phyloP scores from a whole-genome alignment of 2,797 vertebrate genomes.

The Cheirogaleus major region DNA sequence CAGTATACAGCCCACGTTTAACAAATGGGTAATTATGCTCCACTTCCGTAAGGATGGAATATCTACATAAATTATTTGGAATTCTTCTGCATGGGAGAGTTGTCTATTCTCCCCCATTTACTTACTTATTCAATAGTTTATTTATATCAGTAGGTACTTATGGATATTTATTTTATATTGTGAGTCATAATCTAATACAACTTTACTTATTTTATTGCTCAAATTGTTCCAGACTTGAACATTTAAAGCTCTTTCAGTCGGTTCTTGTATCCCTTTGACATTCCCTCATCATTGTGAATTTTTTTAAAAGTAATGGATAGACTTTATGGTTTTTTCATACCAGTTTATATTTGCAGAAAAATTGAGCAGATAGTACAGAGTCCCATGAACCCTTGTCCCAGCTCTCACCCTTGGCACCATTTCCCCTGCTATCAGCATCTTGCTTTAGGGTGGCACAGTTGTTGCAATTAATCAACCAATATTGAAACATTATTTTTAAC shows the following conservation, averaged over 20 bases:
- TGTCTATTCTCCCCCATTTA: neutral
- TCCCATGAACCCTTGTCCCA: too few species aligned
- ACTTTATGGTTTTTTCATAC: neutral
- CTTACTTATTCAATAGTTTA: too few species aligned
- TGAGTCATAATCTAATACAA: fast-evolving
- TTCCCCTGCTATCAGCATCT: neutral
- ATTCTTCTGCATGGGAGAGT: neutral
- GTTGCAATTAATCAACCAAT: neutral
- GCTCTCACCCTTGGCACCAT: neutral
- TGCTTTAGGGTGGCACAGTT: neutral
- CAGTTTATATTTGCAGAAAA: neutral
- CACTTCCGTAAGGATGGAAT: fast-evolving
- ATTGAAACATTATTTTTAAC: neutral
- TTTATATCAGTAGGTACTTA: fast-evolving
- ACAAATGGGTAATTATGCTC: fast-evolving
- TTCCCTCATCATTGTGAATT: neutral
- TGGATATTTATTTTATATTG: neutral
- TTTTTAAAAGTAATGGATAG: neutral
- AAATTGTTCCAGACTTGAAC: neutral
- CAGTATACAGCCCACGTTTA: fast-evolving
- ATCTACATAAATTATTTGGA: fast-evolving
- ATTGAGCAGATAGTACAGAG: neutral
- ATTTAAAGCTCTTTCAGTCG: neutral
- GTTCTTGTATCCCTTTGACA: neutral
- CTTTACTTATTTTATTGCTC: neutral